Conservation (phyloP, 2,797 vertebrate genomes). For the Labroides dimidiatus region DNA sequence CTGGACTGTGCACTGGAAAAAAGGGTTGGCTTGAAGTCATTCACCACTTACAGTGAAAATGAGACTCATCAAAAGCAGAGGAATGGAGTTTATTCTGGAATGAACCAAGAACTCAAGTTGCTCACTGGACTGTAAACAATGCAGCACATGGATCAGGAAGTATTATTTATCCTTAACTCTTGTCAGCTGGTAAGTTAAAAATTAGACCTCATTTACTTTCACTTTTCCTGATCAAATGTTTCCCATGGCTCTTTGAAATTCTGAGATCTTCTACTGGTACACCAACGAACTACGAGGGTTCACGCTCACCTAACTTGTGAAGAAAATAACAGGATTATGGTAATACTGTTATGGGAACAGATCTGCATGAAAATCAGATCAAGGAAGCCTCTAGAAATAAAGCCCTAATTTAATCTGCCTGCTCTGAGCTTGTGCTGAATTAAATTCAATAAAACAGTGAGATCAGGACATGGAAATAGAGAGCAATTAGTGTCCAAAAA, state of each 20-base stretch:
- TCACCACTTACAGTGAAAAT: too few relatives aligned
- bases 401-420: not conserved
- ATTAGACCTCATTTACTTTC: too few relatives aligned
- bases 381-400: not conserved
- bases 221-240: not conserved
- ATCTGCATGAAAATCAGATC: not conserved
- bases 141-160: too few relatives aligned
- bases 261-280: not conserved
- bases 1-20: too few relatives aligned
- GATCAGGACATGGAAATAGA: conserved; percentile 7
- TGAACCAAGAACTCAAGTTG: too few relatives aligned
- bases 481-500: conserved; percentile 24
- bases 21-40: too few relatives aligned
- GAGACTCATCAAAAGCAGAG: too few relatives aligned
- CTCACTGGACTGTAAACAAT: too few relatives aligned
- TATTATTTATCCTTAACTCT: too few relatives aligned
- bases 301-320: conserved; percentile 1
- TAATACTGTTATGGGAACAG: not conserved
- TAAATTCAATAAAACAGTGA: not conserved
- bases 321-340: conserved; percentile 28
- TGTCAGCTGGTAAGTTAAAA: not conserved
- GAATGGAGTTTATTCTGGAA: too few relatives aligned
- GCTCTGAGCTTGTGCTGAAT: conserved; percentile 1
- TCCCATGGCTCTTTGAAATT: not conserved
- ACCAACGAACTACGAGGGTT: not conserved